A percentile compares a stretch with the other conserved stretches of the same genome.
phyloP scores from a whole-genome alignment of 2,113 vertebrate genomes.

The Turnix velox region DNA sequence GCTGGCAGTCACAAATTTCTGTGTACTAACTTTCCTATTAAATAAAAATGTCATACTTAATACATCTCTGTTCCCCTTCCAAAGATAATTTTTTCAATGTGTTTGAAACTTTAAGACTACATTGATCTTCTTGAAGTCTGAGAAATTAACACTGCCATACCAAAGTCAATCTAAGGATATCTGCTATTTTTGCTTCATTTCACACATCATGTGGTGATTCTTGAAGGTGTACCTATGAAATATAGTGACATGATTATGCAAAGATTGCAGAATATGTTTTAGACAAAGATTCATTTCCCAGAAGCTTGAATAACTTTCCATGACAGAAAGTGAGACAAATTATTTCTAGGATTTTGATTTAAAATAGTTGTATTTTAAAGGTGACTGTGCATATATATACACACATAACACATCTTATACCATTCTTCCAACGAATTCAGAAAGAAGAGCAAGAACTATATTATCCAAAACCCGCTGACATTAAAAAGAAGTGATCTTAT shows the following conservation, averaged over 20 bases:
- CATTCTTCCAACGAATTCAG: neutral
- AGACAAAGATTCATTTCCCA: neutral
- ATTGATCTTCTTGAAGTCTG: neutral
- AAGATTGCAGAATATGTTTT: neutral
- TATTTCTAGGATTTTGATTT: neutral
- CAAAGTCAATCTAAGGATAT: conserved; percentile 10
- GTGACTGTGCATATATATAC: neutral
- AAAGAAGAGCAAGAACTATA: neutral
- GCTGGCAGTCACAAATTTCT: neutral
- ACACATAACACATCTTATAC: neutral
- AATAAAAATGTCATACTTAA: neutral
- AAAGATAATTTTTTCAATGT: neutral
- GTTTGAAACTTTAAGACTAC: neutral
- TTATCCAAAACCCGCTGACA: neutral
- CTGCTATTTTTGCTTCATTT: conserved; percentile 28
- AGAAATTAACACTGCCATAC: neutral
- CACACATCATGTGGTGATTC: neutral
- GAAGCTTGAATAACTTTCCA: neutral
- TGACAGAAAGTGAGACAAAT: neutral
- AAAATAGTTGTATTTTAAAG: neutral
- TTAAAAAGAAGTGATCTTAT: neutral
- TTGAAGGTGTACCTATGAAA: conserved; percentile 31
- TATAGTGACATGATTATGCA: neutral
- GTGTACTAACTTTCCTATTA: neutral
- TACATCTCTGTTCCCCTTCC: neutral